Percentiles rank a stretch among this genome's conserved stretches.
phyloP scores from a whole-genome alignment of 2,797 vertebrate genomes.

The Anabacerthia variegaticeps region DNA sequence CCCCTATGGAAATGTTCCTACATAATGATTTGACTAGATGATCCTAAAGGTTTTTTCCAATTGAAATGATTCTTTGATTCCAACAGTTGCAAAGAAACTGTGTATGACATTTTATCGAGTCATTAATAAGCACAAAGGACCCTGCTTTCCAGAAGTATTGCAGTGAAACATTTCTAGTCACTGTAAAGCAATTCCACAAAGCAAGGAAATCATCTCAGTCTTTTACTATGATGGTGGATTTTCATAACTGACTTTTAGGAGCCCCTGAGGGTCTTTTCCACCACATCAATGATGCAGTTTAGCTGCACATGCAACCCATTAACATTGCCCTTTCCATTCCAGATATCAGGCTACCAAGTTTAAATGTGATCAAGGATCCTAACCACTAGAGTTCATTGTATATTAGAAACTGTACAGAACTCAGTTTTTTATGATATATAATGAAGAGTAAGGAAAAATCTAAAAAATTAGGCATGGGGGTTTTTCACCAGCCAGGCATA shows the following conservation, averaged over 20 bases:
- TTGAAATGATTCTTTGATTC: background rate
- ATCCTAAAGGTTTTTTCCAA: background rate
- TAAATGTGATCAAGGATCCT: background rate
- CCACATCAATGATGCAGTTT: background rate
- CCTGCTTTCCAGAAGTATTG: background rate
- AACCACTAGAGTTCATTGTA: background rate
- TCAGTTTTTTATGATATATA: background rate
- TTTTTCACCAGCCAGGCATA: background rate
- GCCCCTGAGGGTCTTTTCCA: background rate
- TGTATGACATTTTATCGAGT: background rate
- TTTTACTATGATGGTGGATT: background rate
- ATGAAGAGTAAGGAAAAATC: background rate
- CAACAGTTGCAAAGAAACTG: background rate
- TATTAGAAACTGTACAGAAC: background rate
- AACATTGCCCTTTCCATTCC: background rate
- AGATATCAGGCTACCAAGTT: conserved; percentile 12
- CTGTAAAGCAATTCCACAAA: background rate
- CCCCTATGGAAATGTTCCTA: background rate
- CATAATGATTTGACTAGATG: background rate
- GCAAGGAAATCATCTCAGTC: background rate
- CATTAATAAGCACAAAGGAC: background rate
- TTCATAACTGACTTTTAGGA: background rate
- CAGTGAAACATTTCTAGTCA: background rate
- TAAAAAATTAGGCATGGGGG: background rate
- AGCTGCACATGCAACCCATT: conserved; percentile 35